phyloP scores from a whole-genome alignment of 1,140 invertebrate genomes.

The Muscidifurax raptorellus region DNA sequence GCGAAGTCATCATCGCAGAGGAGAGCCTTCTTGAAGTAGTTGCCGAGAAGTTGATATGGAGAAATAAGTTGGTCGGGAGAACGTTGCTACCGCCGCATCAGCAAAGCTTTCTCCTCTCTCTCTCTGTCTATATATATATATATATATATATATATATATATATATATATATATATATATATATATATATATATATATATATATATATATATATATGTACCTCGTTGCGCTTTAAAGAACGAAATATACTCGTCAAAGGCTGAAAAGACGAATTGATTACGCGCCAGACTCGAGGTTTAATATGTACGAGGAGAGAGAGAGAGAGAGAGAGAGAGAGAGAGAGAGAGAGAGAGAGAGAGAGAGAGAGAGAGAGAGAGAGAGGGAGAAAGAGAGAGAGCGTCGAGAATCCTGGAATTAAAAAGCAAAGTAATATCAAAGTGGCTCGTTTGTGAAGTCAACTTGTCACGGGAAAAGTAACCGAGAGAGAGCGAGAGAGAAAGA shows the following conservation, averaged over 20 bases:
- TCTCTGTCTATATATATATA: no score
- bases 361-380: neutral
- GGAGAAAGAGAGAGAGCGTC: neutral
- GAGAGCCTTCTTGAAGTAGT: conserved; percentile 47
- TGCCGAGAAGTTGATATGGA: conserved; percentile 54
- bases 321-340: neutral
- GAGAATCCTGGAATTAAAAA: neutral
- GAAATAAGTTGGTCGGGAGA: conserved; percentile 54
- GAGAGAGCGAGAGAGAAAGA: neutral
- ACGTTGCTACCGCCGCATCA: neutral
- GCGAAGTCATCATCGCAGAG: conserved; percentile 51
- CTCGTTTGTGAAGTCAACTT: conserved; percentile 15
- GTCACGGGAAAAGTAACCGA: neutral
- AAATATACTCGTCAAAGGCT: neutral
- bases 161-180: no score
- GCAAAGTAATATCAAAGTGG: conserved; percentile 24
- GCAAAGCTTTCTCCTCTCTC: neutral
- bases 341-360: no score
- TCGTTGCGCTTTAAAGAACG: neutral
- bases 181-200: no score
- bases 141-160: no score
- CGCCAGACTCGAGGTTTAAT: neutral
- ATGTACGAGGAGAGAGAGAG: neutral
- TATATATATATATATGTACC: no score
- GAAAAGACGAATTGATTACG: conserved; percentile 26